A percentile compares a stretch with the other conserved stretches of the same genome.
Evolutionary conservation across 2,797 vertebrate species (phyloP).

Genomic region (Toxotes lorentzi): DNA sequence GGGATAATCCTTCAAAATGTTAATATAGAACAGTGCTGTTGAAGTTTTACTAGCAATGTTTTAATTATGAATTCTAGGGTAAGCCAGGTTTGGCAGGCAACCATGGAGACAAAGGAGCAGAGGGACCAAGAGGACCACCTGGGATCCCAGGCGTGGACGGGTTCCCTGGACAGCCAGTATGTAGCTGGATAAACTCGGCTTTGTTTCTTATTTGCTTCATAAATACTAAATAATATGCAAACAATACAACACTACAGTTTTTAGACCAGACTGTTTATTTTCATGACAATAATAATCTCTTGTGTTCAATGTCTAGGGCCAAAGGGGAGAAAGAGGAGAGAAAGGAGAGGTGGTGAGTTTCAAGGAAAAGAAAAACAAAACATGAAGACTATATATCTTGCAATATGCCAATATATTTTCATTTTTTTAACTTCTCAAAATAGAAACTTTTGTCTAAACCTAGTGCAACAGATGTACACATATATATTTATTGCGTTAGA

Average conservation of each 20-base stretch:
- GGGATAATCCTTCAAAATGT: not conserved
- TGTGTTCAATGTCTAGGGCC: slow-evolving; percentile 69
- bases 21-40: not conserved
- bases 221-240: not conserved
- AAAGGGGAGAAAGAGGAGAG: slow-evolving; percentile 76
- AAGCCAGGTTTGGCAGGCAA: slow-evolving; percentile 85
- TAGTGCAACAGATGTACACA: too few relatives aligned
- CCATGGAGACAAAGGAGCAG: slow-evolving; percentile 86
- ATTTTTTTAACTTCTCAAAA: too few relatives aligned
- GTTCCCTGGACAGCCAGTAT: slow-evolving; percentile 84
- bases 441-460: too few relatives aligned
- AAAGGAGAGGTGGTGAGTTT: slow-evolving; percentile 80
- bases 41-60: not conserved
- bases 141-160: slow-evolving; percentile 90
- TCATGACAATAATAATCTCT: not conserved
- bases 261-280: not conserved
- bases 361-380: not conserved
- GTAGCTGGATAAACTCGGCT: slow-evolving; percentile 9
- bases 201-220: not conserved
- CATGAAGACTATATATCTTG: too few relatives aligned
- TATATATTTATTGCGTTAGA: too few relatives aligned
- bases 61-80: slow-evolving; percentile 73
- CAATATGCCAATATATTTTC: not conserved
- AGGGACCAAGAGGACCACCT: slow-evolving; percentile 80
- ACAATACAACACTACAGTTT: not conserved